Base-by-base conservation (phyloP, 1,140 invertebrate species). In the Mya arenaria region DNA sequence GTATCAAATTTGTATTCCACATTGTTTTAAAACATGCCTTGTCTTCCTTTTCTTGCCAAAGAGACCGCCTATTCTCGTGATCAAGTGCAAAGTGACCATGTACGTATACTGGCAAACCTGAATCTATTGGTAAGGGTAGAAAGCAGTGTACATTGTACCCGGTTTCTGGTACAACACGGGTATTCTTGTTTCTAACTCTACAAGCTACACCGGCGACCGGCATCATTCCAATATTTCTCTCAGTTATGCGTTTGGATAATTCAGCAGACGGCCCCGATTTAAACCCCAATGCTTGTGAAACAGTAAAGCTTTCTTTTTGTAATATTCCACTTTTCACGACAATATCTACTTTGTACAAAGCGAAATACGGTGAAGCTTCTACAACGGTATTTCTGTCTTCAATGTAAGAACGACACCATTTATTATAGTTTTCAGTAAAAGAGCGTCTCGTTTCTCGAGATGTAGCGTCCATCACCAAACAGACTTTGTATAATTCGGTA, bases 41-140 rank as follows among this genome's bases (percentile, higher is more conserved):
- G 25, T 39, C 60, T 15, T 75, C 62, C 34, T 86, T 82, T 23
- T 62, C 75, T 8, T 85, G 62, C 90, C 90, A 92, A 8, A 92
- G 52, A 60, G 81, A 86, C 56, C 90, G 80, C 68, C 91, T 84
- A 15, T 89, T 82, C 81, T 91, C 91, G 69, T 89, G 85, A 66
- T 90, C 90, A 13, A 92, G 65, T 36, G 89, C 89, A 88, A 92
- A 92, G 73, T 91, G 86, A 0, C 90, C 91, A 87, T 92, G 91
- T 23, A 92, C 85, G 60, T 92, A 86, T 28, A 90, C 82, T 28
- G 90, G 90, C 15, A 92, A 63, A 19, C 85, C 84, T 15, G 90
- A 90, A 32, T 83, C 56, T 10, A 89, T 68, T 28, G 91, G 90
- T 4, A 92, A 79, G 19, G 91, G 91, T 17, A 92, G 82, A 77